Evolutionary conservation across 2,797 vertebrate genomes (phyloP).

Genomic region (Hapalemur alaotrensis): DNA sequence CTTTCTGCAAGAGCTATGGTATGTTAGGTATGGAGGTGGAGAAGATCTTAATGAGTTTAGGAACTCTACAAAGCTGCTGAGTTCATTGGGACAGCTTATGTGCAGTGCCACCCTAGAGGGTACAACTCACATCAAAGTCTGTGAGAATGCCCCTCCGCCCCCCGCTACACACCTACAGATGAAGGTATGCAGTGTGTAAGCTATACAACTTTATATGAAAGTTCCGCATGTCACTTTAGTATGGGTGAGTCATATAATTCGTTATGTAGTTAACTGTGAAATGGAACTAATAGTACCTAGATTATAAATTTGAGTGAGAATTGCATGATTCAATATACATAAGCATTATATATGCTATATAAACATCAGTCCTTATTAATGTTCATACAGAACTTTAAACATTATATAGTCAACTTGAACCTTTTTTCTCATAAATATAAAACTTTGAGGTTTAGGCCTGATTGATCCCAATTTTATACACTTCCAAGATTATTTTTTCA

Average conservation of each 20-base stretch:
- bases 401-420: neutral
- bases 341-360: neutral
- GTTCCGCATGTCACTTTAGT: neutral
- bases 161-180: fast-evolving
- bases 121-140: neutral
- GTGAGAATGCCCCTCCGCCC: fast-evolving
- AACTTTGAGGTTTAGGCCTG: neutral
- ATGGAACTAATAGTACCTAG: neutral
- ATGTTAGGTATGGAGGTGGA: neutral
- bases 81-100: neutral
- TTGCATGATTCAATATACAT: neutral
- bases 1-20: neutral
- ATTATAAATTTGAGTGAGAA: neutral
- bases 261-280: neutral
- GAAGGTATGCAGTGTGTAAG: fast-evolving
- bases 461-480: neutral
- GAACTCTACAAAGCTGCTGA: neutral
- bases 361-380: neutral
- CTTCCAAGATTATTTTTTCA: neutral
- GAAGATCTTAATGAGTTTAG: neutral
- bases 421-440: neutral
- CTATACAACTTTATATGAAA: neutral
- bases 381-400: neutral
- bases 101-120: fast-evolving
- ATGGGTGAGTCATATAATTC: too few relatives aligned